Conservation (phyloP, 1,140 invertebrate genomes). For the Heliothis subflexa region DNA sequence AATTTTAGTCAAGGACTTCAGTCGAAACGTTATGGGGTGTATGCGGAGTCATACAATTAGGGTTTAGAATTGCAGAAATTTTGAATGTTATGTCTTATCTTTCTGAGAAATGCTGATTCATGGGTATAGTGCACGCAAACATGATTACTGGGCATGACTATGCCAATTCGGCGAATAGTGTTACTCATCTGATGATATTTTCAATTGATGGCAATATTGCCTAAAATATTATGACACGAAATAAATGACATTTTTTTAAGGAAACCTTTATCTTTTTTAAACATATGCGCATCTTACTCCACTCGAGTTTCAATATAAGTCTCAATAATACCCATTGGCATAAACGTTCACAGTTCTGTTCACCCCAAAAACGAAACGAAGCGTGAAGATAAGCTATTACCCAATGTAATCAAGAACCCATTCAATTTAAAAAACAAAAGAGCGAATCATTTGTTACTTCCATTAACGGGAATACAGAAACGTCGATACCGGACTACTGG, state of each 20-base stretch:
- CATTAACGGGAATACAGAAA: slow-evolving; percentile 29
- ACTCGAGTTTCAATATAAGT: not conserved
- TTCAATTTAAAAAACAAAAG: slow-evolving; percentile 43
- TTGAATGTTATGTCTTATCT: too few relatives aligned
- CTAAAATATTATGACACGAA: too few relatives aligned
- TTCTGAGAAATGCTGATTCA: too few relatives aligned
- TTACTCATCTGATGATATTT: too few relatives aligned
- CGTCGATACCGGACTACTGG: slow-evolving; percentile 24
- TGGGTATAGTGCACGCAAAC: too few relatives aligned
- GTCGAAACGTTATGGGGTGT: slow-evolving; percentile 5
- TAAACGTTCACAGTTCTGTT: slow-evolving; percentile 27
- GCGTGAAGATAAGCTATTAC: slow-evolving; percentile 40
- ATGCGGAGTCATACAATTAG: too few relatives aligned
- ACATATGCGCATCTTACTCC: not conserved
- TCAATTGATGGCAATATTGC: too few relatives aligned
- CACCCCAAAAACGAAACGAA: slow-evolving; percentile 22
- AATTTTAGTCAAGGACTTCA: not conserved
- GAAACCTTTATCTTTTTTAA: too few relatives aligned
- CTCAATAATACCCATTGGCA: slow-evolving; percentile 6
- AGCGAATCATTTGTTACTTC: slow-evolving; percentile 38
- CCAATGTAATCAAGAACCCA: slow-evolving; percentile 39
- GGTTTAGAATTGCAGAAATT: too few relatives aligned
- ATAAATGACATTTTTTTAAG: too few relatives aligned
- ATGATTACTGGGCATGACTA: too few relatives aligned
- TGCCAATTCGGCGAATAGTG: too few relatives aligned